A percentile compares a stretch with the other conserved stretches of the same genome.
phyloP scores from a whole-genome alignment of 2,113 vertebrate genomes.

The Megatriorchis doriae region DNA sequence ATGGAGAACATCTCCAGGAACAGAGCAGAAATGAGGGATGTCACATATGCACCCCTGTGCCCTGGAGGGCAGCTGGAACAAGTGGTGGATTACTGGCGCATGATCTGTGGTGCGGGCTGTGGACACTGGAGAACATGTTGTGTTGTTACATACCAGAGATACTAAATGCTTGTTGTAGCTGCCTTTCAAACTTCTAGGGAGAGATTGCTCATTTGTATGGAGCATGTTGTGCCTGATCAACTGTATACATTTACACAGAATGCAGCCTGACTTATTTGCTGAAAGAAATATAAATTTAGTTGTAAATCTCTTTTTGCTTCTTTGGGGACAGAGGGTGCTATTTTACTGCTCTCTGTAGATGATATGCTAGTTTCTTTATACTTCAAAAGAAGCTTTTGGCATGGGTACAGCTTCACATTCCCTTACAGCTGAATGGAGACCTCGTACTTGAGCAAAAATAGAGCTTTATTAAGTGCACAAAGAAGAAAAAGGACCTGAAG shows the following conservation, averaged over 20 bases:
- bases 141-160: background rate
- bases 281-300: background rate
- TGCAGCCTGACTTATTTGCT: background rate
- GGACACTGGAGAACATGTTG: background rate
- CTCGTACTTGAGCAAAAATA: background rate
- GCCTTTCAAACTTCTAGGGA: background rate
- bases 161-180: background rate
- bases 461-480: background rate
- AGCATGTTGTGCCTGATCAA: background rate
- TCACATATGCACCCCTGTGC: background rate
- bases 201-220: background rate
- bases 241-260: background rate
- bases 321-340: background rate
- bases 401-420: background rate
- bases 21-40: background rate
- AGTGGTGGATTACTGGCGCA: background rate
- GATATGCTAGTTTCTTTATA: background rate
- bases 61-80: background rate
- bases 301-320: background rate
- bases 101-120: background rate
- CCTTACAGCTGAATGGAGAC: background rate
- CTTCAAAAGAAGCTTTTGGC: background rate
- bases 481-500: background rate
- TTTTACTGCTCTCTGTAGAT: background rate
- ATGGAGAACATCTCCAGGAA: background rate